These are phyloP conservation scores for Plebejus melissa DNA, from an alignment of 2,888 invertebrate genomes.

Conservation along the genomic window DNA sequence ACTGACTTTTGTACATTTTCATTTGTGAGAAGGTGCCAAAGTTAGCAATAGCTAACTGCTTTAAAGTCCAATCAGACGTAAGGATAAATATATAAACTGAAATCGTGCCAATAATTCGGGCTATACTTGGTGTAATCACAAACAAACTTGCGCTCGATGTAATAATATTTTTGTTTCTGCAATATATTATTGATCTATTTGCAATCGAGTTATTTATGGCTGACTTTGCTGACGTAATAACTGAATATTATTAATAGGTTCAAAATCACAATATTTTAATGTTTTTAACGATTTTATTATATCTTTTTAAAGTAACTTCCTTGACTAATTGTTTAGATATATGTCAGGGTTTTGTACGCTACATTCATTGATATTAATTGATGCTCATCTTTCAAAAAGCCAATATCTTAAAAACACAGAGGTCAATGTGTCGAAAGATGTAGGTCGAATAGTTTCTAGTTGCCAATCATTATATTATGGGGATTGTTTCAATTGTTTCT, in stretches of 20 bases:
- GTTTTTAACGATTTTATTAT: neutral
- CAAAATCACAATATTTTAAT: neutral
- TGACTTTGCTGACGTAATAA: constrained; percentile 22
- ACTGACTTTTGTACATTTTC: constrained; percentile 67
- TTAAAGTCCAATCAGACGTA: constrained; percentile 64
- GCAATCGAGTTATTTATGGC: constrained; percentile 33
- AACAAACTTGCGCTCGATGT: constrained; percentile 37
- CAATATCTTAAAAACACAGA: constrained; percentile 19
- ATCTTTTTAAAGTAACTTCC: neutral
- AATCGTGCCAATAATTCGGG: constrained; percentile 62
- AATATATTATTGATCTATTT: constrained; percentile 21
- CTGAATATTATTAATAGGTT: neutral
- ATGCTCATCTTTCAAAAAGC: constrained; percentile 28
- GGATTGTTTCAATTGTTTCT: constrained; percentile 3
- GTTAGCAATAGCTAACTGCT: constrained; percentile 49
- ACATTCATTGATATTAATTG: constrained; percentile 29
- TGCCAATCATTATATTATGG: constrained; percentile 23
- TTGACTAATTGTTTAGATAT: constrained; percentile 11
- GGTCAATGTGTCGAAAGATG: constrained; percentile 27
- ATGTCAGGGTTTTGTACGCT: constrained; percentile 27
- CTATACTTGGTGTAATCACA: constrained; percentile 39
- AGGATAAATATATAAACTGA: constrained; percentile 61
- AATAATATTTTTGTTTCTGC: constrained; percentile 28
- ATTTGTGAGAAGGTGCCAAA: constrained; percentile 60
- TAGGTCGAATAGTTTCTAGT: constrained; percentile 26